Evolutionary conservation across 64 coral and sea anemone species (phyloP).

Genomic region (Porites lutea): DNA sequence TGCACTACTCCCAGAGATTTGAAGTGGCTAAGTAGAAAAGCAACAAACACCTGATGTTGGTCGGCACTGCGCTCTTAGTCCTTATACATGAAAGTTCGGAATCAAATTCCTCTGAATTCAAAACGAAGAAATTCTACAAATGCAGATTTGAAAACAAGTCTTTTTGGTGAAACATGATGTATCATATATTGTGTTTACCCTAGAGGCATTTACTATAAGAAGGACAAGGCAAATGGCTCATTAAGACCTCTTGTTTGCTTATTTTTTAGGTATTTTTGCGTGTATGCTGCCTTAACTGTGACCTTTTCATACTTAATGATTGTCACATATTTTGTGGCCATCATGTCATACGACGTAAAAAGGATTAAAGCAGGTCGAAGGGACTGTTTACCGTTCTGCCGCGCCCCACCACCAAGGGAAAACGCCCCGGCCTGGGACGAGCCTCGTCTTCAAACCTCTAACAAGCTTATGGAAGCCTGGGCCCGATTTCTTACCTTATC

Average conservation of each 20-base stretch:
- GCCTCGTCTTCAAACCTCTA: conserved; percentile 44
- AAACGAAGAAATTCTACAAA: no score
- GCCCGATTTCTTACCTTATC: conserved; percentile 10
- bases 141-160: no score
- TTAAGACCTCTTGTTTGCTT: neutral
- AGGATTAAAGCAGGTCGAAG: conserved; percentile 60
- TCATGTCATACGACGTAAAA: conserved; percentile 53
- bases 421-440: conserved; percentile 63
- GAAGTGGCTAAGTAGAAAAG: no score
- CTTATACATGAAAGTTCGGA: no score
- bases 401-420: conserved; percentile 45
- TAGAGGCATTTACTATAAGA: no score
- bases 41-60: no score
- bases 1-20: no score
- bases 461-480: conserved; percentile 38
- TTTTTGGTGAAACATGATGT: no score
- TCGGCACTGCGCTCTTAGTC: no score
- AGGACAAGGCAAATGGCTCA: neutral
- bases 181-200: no score
- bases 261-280: conserved; percentile 33
- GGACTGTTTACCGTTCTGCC: conserved; percentile 67
- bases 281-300: conserved; percentile 53
- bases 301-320: conserved; percentile 63
- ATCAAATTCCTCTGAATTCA: no score
- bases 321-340: conserved; percentile 58